Percentiles rank a stretch among this genome's conserved stretches.
Conservation (phyloP, 2,888 invertebrate species). For the Cistogaster globosa region DNA sequence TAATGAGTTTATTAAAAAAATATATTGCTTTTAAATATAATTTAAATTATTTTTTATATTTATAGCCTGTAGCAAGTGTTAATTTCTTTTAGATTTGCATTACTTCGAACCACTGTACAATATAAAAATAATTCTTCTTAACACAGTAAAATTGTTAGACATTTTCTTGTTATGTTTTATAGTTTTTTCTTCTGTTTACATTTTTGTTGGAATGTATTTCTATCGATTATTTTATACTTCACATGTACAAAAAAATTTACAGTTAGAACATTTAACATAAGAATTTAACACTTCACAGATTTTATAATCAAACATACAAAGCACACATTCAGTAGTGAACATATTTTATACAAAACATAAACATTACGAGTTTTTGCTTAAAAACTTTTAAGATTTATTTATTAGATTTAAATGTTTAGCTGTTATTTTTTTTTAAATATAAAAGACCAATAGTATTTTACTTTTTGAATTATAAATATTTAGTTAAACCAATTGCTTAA, state of each 20-base stretch:
- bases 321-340: constrained; percentile 24
- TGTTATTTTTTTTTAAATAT: too few species aligned
- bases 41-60: too few species aligned
- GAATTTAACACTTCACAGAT: constrained; percentile 62
- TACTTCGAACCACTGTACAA: constrained; percentile 23
- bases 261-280: constrained; percentile 54
- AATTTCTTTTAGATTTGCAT: neutral
- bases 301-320: constrained; percentile 32
- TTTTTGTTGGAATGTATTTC: constrained; percentile 32
- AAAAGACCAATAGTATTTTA: too few species aligned
- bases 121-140: constrained; percentile 36
- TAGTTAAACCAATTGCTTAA: too few species aligned
- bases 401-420: too few species aligned
- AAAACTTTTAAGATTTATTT: too few species aligned
- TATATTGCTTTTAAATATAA: too few species aligned
- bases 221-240: constrained; percentile 39
- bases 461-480: too few species aligned
- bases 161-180: constrained; percentile 53
- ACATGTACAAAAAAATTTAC: constrained; percentile 41
- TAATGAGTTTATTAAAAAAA: too few species aligned
- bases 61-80: too few species aligned
- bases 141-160: constrained; percentile 61
- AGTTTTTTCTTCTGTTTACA: neutral
- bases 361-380: neutral
- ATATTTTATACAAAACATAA: constrained; percentile 39